phyloP scores from a whole-genome alignment of 2,888 invertebrate species.

The Notodonta ziczac region DNA sequence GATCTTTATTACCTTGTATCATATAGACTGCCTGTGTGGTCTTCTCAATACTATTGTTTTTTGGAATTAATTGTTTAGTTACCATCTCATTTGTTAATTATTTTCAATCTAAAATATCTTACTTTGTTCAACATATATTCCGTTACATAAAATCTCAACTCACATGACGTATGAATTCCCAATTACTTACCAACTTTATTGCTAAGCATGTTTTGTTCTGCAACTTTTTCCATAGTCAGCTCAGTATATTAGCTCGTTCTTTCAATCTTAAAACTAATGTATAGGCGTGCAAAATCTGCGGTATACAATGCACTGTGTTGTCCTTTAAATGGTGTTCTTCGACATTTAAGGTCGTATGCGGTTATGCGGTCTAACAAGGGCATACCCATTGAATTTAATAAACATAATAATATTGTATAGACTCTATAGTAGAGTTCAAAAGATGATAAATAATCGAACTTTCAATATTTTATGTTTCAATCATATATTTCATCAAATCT shows the following conservation, averaged over 20 bases:
- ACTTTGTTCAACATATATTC: too few species aligned
- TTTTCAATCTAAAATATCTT: too few species aligned
- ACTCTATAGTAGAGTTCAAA: conserved; percentile 2
- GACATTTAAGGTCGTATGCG: conserved; percentile 53
- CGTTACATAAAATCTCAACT: too few species aligned
- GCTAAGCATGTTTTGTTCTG: background rate
- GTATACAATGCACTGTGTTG: conserved; percentile 28
- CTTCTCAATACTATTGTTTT: background rate
- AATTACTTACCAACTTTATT: too few species aligned
- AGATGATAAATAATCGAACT: conserved; percentile 2
- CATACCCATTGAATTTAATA: conserved; percentile 19
- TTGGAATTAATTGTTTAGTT: too few species aligned
- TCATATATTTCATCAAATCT: conserved; percentile 6
- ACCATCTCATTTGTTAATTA: too few species aligned
- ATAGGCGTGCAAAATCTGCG: conserved; percentile 29
- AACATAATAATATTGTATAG: background rate
- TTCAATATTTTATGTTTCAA: background rate
- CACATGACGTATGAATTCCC: too few species aligned
- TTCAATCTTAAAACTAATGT: conserved; percentile 10
- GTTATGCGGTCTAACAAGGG: conserved; percentile 49
- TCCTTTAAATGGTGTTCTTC: conserved; percentile 46
- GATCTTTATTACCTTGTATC: background rate
- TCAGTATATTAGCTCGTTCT: conserved; percentile 15
- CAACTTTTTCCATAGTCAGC: conserved; percentile 8
- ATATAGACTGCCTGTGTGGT: background rate